Evolutionary conservation across 2,888 invertebrate species (phyloP), one percentile per base, ranked within the genome.

Genomic region (Allophyes oxyacanthae): DNA sequence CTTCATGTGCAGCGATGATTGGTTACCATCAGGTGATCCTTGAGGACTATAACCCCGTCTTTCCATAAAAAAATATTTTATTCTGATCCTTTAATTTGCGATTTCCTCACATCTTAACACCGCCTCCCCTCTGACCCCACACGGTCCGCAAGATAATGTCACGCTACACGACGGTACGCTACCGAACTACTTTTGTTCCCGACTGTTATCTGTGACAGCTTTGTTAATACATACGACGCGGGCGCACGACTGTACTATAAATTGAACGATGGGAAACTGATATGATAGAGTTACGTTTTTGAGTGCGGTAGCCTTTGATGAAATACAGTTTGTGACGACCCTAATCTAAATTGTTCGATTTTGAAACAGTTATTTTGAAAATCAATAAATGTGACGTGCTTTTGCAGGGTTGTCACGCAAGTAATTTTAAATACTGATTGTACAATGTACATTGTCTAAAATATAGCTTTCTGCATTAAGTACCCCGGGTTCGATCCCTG

Each of bases 101-200:
- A n/a, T n/a, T n/a, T n/a, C n/a, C 14, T 36, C 1, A 4, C 6
- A 15, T 30, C 6, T 36, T 11, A 40, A 6, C 25, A 7, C 0
- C 56, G 51, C 59, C 4, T 1, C 0, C 28, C 44, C 30, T 6
- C 1, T 64, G n/a, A 65, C 78, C 70, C 32, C 30, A 58, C 52
- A 54, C 41, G 26, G 25, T 43, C 57, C 34, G 54, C 37, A 58
- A 63, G 81, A 80, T 80, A 81, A 77, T 75, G 79, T 78, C 81
- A 75, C 64, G 45, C 60, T 42, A 56, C 58, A 14, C 53, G 48
- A 40, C 48, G 40, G 45, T 54, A 51, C 57, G 50, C 41, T 6
- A 64, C 60, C 64, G 54, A 65, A 68, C 64, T 64, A 79, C 76
- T 79, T 81, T 75, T 77, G 78, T 73, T 42, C 40, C 70, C 72